Evolutionary conservation across 2,888 invertebrate genomes (phyloP), one percentile per base, ranked within the genome.

Genomic region (Calameuta idolon): DNA sequence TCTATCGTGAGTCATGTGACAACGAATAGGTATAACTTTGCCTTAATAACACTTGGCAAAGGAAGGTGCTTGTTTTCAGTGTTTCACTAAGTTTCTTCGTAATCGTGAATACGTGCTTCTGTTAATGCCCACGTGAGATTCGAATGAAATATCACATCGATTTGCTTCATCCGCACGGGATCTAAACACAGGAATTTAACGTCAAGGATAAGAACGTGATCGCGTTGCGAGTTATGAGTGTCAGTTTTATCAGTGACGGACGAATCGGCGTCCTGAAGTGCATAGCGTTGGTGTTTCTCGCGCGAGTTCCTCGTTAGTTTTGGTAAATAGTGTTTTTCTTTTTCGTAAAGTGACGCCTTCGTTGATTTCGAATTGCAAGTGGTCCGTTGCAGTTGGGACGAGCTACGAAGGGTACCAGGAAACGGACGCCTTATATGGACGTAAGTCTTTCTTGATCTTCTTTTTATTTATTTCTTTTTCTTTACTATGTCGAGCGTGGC

Each of bases 401-500:
- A 71, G 71, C 30, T 35, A 34, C 35, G 74, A 74, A 35, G 74
- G n/a, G 35, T 34, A 34, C 74, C 31, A 74, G 35, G 74, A 74
- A 34, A 34, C 37, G 35, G 74, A 74, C 35, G 75, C 84, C 86
- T 85, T 86, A 77, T 85, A 83, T 76, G 83, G 86, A 73, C 75
- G 87, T 88, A 84, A 87, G 87, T 83, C 80, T 55, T 55, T 23
- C 55, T 79, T 35, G 75, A 78, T 82, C 69, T 78, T 79, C 69
- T 77, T 79, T 69, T 75, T 69, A 69, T 68, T 73, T 55, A 31
- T 34, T 69, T 71, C 3, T 73, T 77, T 77, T 76, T 34, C 79
- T 76, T 81, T 76, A 69, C 55, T 55, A 55, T 55, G 55, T 55
- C 55, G 23, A 55, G 55, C 55, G 23, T 55, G 55, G 55, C 55